Conservation (phyloP, 2,888 invertebrate species). For the Itoplectis maculator region DNA sequence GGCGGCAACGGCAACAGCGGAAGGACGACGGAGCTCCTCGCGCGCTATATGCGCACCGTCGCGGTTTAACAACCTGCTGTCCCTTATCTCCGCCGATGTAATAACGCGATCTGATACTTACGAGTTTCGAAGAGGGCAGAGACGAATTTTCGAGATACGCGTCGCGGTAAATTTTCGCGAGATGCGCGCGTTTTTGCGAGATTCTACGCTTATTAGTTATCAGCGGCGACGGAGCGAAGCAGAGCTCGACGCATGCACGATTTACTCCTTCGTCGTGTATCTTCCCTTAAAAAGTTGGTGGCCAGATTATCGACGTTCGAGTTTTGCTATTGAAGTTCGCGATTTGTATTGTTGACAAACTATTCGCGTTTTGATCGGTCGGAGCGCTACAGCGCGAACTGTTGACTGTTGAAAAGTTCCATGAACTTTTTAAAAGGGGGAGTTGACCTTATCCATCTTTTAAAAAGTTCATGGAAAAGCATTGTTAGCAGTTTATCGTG, state of each 20-base stretch:
- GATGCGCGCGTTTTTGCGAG: neutral
- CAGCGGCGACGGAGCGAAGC: constrained; percentile 33
- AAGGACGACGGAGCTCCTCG: constrained; percentile 15
- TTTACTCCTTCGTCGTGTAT: constrained; percentile 48
- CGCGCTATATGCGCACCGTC: constrained; percentile 35
- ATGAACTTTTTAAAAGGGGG: too few relatives aligned
- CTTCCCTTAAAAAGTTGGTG: too few relatives aligned
- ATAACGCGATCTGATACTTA: constrained; percentile 65
- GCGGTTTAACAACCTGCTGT: constrained; percentile 65
- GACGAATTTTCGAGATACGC: constrained; percentile 47
- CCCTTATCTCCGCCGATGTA: constrained; percentile 66
- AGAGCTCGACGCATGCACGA: constrained; percentile 46
- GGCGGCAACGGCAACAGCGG: constrained; percentile 20
- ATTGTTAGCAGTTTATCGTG: too few relatives aligned
- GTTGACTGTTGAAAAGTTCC: too few relatives aligned
- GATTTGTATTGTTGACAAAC: too few relatives aligned
- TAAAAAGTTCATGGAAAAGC: too few relatives aligned
- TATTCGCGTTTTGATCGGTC: too few relatives aligned
- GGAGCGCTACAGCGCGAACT: too few relatives aligned
- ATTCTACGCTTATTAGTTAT: constrained; percentile 16
- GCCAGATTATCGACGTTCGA: too few relatives aligned
- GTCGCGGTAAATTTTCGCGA: neutral
- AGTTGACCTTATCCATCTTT: too few relatives aligned
- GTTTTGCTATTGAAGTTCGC: too few relatives aligned
- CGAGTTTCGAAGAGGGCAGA: constrained; percentile 54